Conservation (phyloP, 2,888 invertebrate species). For the Sthenelais limicola region DNA sequence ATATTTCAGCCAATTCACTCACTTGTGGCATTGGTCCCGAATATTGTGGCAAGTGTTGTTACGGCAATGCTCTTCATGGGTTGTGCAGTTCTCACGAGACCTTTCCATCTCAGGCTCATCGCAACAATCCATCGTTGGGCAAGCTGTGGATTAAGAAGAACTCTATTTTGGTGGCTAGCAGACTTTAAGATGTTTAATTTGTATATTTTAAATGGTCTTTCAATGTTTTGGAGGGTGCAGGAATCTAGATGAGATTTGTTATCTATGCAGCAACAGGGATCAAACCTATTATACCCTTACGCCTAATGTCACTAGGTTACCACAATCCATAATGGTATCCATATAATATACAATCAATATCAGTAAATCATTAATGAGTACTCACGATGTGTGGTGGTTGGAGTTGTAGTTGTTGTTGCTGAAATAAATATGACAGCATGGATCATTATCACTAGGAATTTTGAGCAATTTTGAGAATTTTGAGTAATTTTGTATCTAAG, state of each 20-base stretch:
- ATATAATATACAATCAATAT: too few species aligned
- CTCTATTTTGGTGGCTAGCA: too few species aligned
- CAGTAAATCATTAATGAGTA: too few species aligned
- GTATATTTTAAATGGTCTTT: too few species aligned
- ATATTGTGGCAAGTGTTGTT: conserved; percentile 21
- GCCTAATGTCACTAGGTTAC: too few species aligned
- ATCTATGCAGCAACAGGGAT: too few species aligned
- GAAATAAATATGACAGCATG: neutral
- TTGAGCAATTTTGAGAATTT: neutral
- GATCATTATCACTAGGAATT: neutral
- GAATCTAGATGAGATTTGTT: too few species aligned
- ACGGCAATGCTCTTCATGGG: conserved; percentile 5
- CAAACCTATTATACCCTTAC: too few species aligned
- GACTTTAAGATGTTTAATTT: too few species aligned
- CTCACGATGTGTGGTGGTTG: conserved; percentile 5
- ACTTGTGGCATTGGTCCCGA: conserved; percentile 26
- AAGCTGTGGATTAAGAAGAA: too few species aligned
- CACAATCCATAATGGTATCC: too few species aligned
- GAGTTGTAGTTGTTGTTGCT: neutral
- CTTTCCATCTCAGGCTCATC: conserved; percentile 21
- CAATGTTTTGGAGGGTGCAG: too few species aligned
- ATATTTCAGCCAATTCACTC: neutral
- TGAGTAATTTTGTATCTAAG: neutral
- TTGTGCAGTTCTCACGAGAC: neutral
- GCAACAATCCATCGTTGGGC: conserved; percentile 21